Evolutionary conservation across 2,888 invertebrate genomes (phyloP).

Genomic region (Protonemura montana): DNA sequence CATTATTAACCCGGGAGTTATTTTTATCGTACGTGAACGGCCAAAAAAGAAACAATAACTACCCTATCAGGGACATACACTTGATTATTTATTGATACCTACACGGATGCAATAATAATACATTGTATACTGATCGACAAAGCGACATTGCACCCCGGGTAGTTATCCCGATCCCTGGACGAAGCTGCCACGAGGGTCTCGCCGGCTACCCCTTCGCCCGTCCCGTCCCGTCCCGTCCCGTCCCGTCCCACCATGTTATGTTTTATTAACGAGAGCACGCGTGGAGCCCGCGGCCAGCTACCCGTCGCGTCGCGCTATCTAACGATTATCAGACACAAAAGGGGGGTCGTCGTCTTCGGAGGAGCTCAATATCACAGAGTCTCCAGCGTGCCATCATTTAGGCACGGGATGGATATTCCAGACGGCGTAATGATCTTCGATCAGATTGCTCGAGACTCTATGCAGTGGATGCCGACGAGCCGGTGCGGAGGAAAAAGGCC

Average conservation of each 20-base stretch:
- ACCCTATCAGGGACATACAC: no score
- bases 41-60: no score
- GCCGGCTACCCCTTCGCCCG: background rate
- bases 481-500: background rate
- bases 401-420: background rate
- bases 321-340: background rate
- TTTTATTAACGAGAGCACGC: slow-evolving; percentile 20
- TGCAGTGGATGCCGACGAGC: no score
- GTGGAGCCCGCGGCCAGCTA: background rate
- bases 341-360: background rate
- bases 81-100: no score
- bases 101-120: no score
- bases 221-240: background rate
- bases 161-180: no score
- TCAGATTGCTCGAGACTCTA: background rate
- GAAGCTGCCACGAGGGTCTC: background rate
- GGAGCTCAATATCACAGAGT: background rate
- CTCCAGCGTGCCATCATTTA: background rate
- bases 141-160: background rate
- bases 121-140: background rate
- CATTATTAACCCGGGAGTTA: no score
- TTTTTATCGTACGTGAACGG: no score
- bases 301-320: background rate
- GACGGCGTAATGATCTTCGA: background rate
- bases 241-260: background rate